Base-by-base conservation (phyloP, 2,113 vertebrate genomes). In the Dicrurus megarhynchus region DNA sequence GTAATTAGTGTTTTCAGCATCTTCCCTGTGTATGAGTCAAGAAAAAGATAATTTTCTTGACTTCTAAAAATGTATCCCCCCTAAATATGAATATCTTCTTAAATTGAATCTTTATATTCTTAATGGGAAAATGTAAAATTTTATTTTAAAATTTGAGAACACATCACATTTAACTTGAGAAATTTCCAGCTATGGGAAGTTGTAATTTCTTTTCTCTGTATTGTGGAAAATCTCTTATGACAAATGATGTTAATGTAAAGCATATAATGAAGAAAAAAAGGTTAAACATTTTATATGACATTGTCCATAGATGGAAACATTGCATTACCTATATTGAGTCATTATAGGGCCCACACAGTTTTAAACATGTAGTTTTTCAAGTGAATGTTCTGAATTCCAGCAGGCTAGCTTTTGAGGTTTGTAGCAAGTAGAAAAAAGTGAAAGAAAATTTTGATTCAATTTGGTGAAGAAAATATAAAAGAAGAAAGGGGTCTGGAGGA, bases 1-100 rank as follows among this genome's bases (percentile, higher is more conserved):
- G 63, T 93, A 95, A 91, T 90, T 92, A 95, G 67, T 37, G 35
- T 80, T 95, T 97, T 84, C 57, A 64, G 63, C 77, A 83, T 83
- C 79, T 89, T 92, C 49, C 55, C 42, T 84, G 59, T 57, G 41
- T 35, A 78, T 37, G 75, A 94, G 46, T 80, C 67, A 94, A 95
- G 59, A 19, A 80, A 87, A 60, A 82, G 60, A 22, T 83, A 85
- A 60, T 96, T 87, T 95, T 67, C 18, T 63, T 77, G 37, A 23
- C 6, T 69, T 92, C 87, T 79, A 49, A 7, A 35, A 35, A 63
- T 50, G 23, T 69, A 47, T 53, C 3, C 12, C 39, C 9, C 6
- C 8, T 18, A 60, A 68, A 83, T 42, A 42, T 23, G 4, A 64
- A 42, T 18, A 77, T 56, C 84, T 61, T 75, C 27, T 74, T 68